phyloP scores from a whole-genome alignment of 2,888 invertebrate genomes.

The Chrysolina oricalcia region DNA sequence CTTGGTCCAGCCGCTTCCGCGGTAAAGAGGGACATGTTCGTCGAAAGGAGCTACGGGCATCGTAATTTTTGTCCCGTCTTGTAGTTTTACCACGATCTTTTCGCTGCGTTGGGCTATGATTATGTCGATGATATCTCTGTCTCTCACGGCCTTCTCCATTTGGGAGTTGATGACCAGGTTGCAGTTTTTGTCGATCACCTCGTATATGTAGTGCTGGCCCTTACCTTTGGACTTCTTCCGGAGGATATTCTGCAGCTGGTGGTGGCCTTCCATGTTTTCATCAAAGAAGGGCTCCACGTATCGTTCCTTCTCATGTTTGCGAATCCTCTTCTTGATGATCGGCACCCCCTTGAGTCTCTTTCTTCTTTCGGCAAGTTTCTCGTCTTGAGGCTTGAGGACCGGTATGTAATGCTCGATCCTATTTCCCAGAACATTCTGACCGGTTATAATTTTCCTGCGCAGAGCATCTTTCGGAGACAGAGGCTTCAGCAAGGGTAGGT shows the following conservation, averaged over 20 bases:
- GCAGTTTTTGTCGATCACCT: constrained; percentile 81
- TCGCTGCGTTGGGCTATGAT: constrained; percentile 84
- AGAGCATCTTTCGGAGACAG: constrained; percentile 87
- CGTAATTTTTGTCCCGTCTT: constrained; percentile 81
- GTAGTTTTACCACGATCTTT: constrained; percentile 80
- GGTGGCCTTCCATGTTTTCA: constrained; percentile 67
- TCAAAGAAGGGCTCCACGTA: constrained; percentile 68
- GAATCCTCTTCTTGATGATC: constrained; percentile 67
- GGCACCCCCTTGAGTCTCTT: constrained; percentile 67
- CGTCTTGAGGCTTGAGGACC: constrained; percentile 75
- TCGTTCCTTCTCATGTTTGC: constrained; percentile 61
- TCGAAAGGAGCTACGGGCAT: constrained; percentile 74
- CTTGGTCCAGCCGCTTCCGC: constrained; percentile 73
- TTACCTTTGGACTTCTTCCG: constrained; percentile 74
- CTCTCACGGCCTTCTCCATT: constrained; percentile 83
- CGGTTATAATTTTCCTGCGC: constrained; percentile 85
- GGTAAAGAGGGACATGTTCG: constrained; percentile 62
- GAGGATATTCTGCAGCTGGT: constrained; percentile 69
- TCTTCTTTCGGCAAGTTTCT: constrained; percentile 62
- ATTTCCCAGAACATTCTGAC: constrained; percentile 78
- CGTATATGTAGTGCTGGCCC: constrained; percentile 80
- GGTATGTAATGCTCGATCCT: constrained; percentile 83
- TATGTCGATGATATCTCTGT: constrained; percentile 83
- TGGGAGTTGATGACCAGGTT: constrained; percentile 82
- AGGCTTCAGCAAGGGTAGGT: constrained; percentile 86